Conservation (phyloP, 1,140 invertebrate species). For the Linepithema humile region DNA sequence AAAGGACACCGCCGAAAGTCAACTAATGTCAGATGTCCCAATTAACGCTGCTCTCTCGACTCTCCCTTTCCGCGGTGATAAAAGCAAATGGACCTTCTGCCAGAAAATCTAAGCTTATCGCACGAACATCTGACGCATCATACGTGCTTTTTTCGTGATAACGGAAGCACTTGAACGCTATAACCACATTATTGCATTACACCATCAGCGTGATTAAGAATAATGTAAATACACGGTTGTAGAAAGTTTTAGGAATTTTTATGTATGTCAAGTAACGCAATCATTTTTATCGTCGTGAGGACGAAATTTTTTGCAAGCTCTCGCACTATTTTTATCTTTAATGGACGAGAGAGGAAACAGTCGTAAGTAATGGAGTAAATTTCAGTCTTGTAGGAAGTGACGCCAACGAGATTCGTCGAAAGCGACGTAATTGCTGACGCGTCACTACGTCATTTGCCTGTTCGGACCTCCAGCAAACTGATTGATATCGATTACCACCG, state of each 20-base stretch:
- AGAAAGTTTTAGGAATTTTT: background rate
- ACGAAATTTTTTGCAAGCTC: background rate
- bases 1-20: background rate
- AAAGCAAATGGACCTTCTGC: background rate
- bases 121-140: constrained; percentile 11
- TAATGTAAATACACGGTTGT: background rate
- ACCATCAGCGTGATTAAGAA: background rate
- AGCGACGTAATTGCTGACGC: background rate
- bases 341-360: background rate
- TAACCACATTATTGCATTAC: constrained; percentile 15
- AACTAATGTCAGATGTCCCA: too few relatives aligned
- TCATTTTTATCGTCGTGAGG: background rate
- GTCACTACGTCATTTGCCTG: constrained; percentile 11
- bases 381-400: too few relatives aligned
- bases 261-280: background rate
- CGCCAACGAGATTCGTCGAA: background rate
- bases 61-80: too few relatives aligned
- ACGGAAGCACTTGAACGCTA: constrained; percentile 21
- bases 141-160: constrained; percentile 24
- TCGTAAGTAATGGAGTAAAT: background rate
- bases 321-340: background rate
- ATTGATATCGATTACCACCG: background rate
- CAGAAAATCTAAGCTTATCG: constrained; percentile 17
- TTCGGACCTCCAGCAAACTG: background rate
- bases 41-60: too few relatives aligned